These are phyloP conservation scores for Desmophyllum pertusum DNA, from an alignment of 92 coral and sea anemone species.

Conservation along the genomic window DNA sequence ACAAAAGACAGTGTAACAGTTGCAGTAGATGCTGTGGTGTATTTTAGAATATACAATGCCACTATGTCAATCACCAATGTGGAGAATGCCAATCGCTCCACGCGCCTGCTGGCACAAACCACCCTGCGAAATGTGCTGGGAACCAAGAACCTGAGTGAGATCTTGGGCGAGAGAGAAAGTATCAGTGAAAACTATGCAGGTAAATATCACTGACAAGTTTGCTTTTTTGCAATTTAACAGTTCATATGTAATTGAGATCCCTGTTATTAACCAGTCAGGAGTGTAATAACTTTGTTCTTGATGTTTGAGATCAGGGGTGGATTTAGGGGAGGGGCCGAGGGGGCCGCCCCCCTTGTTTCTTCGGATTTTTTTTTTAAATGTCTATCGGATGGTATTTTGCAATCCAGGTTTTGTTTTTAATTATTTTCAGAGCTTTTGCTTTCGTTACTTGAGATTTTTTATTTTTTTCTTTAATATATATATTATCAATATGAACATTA, in stretches of 20 bases:
- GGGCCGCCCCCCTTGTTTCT: too few species aligned
- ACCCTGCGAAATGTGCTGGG: slow-evolving; percentile 92
- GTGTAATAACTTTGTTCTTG: too few species aligned
- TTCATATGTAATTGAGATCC: background rate
- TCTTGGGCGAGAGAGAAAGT: slow-evolving; percentile 83
- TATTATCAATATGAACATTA: too few species aligned
- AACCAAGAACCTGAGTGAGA: slow-evolving; percentile 88
- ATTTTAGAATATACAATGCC: slow-evolving; percentile 88
- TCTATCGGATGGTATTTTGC: too few species aligned
- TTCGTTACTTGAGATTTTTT: too few species aligned
- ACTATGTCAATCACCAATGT: slow-evolving; percentile 93
- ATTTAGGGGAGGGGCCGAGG: too few species aligned
- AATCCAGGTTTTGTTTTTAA: too few species aligned
- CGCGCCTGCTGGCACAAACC: slow-evolving; percentile 94
- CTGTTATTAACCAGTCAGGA: background rate
- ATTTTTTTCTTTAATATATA: too few species aligned
- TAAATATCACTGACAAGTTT: background rate
- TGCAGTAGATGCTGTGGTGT: slow-evolving; percentile 97
- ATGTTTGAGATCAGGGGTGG: too few species aligned
- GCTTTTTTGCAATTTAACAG: background rate
- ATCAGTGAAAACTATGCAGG: slow-evolving; percentile 93
- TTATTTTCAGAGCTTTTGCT: too few species aligned
- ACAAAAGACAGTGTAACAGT: slow-evolving; percentile 96
- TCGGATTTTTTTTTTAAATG: too few species aligned
- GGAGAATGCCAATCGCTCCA: slow-evolving; percentile 92